phyloP scores from a whole-genome alignment of 1,140 invertebrate genomes.

The Trichonephila inaurata region DNA sequence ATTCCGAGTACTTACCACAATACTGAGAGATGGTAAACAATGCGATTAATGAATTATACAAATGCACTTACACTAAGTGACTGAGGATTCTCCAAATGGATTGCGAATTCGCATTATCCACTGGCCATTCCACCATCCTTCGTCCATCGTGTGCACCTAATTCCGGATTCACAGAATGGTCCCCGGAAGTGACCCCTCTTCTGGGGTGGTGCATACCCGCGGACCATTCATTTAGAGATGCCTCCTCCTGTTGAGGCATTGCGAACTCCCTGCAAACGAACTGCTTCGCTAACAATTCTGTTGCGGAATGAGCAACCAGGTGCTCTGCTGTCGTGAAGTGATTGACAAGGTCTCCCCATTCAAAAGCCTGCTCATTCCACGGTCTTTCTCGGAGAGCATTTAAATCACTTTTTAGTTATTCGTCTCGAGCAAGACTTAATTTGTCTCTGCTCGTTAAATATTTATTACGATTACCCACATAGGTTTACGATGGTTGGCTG shows the following conservation, averaged over 20 bases:
- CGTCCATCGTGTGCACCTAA: not conserved
- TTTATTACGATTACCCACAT: constrained; percentile 49
- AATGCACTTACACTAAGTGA: constrained; percentile 65
- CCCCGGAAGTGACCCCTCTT: not conserved
- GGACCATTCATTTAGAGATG: constrained; percentile 4
- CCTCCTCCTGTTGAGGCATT: constrained; percentile 59
- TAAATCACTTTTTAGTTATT: constrained; percentile 54
- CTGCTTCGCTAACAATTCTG: constrained; percentile 22
- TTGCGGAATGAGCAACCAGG: constrained; percentile 7
- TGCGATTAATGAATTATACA: not conserved
- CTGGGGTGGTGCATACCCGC: not conserved
- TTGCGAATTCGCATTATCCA: constrained; percentile 61
- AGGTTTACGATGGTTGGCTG: not conserved
- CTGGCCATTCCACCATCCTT: constrained; percentile 41
- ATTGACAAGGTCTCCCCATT: constrained; percentile 69
- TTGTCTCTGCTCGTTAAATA: constrained; percentile 62
- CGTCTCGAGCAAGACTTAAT: constrained; percentile 45
- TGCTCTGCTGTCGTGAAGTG: constrained; percentile 23
- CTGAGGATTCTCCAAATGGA: constrained; percentile 71
- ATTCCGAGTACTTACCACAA: too few species aligned
- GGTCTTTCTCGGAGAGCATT: constrained; percentile 28
- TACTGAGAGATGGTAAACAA: too few species aligned
- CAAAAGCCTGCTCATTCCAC: not conserved
- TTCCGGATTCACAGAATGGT: constrained; percentile 29
- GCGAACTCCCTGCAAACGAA: not conserved